Percentiles rank a stretch among this genome's conserved stretches.
phyloP scores from a whole-genome alignment of 2,113 vertebrate genomes.

The Bungarus multicinctus region DNA sequence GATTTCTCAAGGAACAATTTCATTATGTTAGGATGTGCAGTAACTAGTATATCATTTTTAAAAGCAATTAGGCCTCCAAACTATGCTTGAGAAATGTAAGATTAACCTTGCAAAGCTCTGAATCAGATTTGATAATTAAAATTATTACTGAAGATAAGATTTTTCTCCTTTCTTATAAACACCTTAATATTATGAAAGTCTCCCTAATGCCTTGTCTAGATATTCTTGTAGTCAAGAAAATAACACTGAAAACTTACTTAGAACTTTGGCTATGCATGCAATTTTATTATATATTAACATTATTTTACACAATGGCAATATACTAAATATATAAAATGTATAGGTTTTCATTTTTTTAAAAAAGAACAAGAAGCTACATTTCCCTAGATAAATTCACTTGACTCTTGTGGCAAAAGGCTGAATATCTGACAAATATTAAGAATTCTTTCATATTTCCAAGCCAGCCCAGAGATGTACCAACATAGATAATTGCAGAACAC shows the following conservation, averaged over 20 bases:
- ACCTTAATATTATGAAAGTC: constrained; percentile 55
- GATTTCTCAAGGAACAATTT: constrained; percentile 61
- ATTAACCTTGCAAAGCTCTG: background rate
- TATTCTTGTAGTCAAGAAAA: constrained; percentile 55
- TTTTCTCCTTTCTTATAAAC: constrained; percentile 2
- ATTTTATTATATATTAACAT: constrained; percentile 54
- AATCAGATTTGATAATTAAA: constrained; percentile 25
- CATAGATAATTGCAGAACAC: background rate
- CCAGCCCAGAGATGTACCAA: background rate
- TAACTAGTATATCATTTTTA: constrained; percentile 22
- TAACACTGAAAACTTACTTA: constrained; percentile 58
- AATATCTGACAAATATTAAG: constrained; percentile 4
- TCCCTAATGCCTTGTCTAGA: constrained; percentile 46
- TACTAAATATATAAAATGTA: constrained; percentile 39
- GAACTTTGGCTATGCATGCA: constrained; percentile 60
- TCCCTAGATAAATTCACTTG: constrained; percentile 32
- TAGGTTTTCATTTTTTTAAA: constrained; percentile 22
- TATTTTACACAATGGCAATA: constrained; percentile 53
- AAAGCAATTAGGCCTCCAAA: constrained; percentile 47
- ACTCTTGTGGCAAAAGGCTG: constrained; percentile 2
- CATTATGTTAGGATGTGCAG: constrained; percentile 21
- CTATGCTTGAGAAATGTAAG: constrained; percentile 15
- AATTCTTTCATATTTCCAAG: background rate
- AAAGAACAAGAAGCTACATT: constrained; percentile 40
- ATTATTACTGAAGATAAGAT: constrained; percentile 13